Conservation (phyloP, 2,113 vertebrate species). For the Taurulus bubalis region DNA sequence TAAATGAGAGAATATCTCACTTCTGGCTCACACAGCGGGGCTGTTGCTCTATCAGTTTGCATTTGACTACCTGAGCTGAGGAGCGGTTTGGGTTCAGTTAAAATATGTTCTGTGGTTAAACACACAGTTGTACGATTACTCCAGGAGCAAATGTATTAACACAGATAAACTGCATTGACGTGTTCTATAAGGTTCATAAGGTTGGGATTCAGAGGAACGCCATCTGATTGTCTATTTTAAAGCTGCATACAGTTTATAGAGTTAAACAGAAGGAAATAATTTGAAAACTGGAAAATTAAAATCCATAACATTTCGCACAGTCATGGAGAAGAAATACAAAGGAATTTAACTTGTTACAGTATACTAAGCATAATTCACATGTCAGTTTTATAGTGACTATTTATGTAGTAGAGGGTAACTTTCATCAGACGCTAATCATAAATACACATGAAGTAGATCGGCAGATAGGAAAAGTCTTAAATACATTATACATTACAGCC, state of each 20-base stretch:
- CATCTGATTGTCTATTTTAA: not conserved
- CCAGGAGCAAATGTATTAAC: not conserved
- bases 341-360: not conserved
- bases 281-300: not conserved
- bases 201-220: not conserved
- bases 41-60: slow-evolving; percentile 24
- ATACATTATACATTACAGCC: not conserved
- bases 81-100: slow-evolving; percentile 16
- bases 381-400: not conserved
- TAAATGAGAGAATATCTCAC: slow-evolving; percentile 51
- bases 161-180: not conserved
- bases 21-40: slow-evolving; percentile 23
- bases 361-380: not conserved
- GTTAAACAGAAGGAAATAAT: not conserved
- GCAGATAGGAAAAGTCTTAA: not conserved
- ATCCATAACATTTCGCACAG: not conserved
- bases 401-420: not conserved
- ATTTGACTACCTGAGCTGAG: slow-evolving; percentile 17
- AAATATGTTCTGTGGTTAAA: slow-evolving; percentile 31
- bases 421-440: not conserved
- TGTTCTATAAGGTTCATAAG: not conserved
- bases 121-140: not conserved
- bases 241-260: not conserved
- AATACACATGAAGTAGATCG: not conserved
- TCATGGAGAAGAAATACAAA: not conserved